Evolutionary conservation across 2,113 vertebrate species (phyloP), one percentile per base, ranked within the genome.

Genomic region (Dunckerocampus dactyliophorus): DNA sequence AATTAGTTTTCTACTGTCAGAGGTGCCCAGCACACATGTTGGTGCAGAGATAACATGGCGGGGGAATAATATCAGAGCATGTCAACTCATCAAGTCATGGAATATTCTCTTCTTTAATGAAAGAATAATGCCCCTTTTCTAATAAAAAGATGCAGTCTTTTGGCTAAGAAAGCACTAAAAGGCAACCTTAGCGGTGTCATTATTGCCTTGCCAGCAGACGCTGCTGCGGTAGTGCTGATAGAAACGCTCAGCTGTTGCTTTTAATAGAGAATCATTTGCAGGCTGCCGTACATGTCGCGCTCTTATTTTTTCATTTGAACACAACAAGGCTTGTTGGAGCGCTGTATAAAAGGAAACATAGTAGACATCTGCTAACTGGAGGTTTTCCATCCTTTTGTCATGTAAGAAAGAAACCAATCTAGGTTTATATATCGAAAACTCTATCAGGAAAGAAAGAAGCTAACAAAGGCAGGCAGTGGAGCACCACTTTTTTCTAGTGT

Each of bases 1-100:
- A 88, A 90, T 92, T 86, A 87, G 80, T 88, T 90, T 90, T 76
- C 76, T 65, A 53, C 79, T 75, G 85, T 83, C 87, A 10, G 34
- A 56, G 34, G 8, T 43, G 16, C 28, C 11, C 31, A 11, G 53
- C 68, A 81, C 54, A 17, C 64, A 47, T 60, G 59, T 28, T 55
- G 58, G 55, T 57, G 31, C 24, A 62, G 65, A 72, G 62, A 75
- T 58, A 67, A 72, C 62, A 52, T 56, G 53, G 67, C 53, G 6
- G 31, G 4, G 31, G 31, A 34, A 34, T 34, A 34, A 34, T 34
- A 34, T 34, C 31, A 34, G 1, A 34, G 31, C 31, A 34, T 34
- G 31, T 34, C 24, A 70, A 63, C 55, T 39, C 54, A 79, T 81
- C 81, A 82, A 77, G 80, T 86, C 74, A 71, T 46, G 8, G 68